These are phyloP conservation scores for Oceanodroma tethys DNA, from an alignment of 2,113 vertebrate genomes.

Conservation along the genomic window DNA sequence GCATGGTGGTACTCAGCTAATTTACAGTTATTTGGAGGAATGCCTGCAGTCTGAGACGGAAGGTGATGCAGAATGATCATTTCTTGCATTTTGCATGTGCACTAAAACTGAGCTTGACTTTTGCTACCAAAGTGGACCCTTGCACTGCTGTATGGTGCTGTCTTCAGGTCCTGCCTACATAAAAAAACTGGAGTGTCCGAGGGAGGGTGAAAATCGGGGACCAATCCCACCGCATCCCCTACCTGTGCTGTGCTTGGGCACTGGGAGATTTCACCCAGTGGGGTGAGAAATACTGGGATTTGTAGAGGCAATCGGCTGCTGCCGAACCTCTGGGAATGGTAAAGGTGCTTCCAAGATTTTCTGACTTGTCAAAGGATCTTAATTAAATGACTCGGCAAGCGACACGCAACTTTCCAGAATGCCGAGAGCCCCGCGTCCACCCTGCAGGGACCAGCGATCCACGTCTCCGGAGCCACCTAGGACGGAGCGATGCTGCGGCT, in stretches of 20 bases:
- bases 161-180: neutral
- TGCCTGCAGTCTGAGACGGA: neutral
- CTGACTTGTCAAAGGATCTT: neutral
- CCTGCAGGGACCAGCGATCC: fast-evolving
- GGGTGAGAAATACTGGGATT: neutral
- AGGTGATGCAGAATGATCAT: neutral
- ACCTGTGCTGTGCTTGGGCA: neutral
- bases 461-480: fast-evolving
- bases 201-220: neutral
- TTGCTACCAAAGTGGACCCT: neutral
- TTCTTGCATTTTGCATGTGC: neutral
- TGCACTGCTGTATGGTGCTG: neutral
- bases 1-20: neutral
- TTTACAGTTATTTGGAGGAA: neutral
- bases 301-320: neutral
- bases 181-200: neutral
- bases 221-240: neutral
- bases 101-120: neutral
- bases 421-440: neutral
- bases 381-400: neutral
- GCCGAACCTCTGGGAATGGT: neutral
- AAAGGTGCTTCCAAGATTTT: neutral
- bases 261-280: neutral
- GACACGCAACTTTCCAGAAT: fast-evolving
- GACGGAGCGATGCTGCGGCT: neutral